Conservation (phyloP, 2,113 vertebrate genomes). For the Rhadina sibilatrix region DNA sequence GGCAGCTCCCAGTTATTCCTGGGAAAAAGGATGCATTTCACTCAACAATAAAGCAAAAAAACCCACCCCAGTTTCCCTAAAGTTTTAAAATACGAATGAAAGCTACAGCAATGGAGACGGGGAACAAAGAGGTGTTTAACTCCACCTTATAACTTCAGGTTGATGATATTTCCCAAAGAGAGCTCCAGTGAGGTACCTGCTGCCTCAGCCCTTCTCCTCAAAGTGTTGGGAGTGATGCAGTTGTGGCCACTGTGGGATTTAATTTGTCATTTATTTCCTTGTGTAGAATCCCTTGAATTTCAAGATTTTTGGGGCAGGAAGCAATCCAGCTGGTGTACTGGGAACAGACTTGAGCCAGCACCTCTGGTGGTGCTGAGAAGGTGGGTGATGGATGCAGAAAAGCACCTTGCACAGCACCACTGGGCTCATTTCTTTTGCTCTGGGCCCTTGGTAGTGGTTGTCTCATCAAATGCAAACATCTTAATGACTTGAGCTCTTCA, state of each 20-base stretch:
- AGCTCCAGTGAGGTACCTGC: neutral
- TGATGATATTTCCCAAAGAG: neutral
- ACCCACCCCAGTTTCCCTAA: no score
- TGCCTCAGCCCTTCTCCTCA: neutral
- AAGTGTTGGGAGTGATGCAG: neutral
- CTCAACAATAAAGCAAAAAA: neutral
- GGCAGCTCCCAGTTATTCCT: neutral
- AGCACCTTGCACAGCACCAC: neutral
- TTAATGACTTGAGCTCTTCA: conserved; percentile 49
- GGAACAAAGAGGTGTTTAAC: neutral
- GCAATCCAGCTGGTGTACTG: neutral
- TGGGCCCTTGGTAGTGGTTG: neutral
- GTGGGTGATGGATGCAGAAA: neutral
- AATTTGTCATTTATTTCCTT: neutral
- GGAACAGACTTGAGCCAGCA: neutral
- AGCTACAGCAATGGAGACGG: neutral
- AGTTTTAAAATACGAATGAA: neutral
- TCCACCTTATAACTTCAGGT: neutral
- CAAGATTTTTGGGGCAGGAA: neutral
- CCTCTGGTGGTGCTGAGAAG: neutral
- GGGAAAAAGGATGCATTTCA: neutral
- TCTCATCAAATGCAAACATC: conserved; percentile 38
- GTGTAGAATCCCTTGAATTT: neutral
- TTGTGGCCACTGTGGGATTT: neutral
- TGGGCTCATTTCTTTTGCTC: neutral